These are phyloP conservation scores for Drosophila ohnishii DNA, from an alignment of 1,140 invertebrate species.

Conservation along the genomic window DNA sequence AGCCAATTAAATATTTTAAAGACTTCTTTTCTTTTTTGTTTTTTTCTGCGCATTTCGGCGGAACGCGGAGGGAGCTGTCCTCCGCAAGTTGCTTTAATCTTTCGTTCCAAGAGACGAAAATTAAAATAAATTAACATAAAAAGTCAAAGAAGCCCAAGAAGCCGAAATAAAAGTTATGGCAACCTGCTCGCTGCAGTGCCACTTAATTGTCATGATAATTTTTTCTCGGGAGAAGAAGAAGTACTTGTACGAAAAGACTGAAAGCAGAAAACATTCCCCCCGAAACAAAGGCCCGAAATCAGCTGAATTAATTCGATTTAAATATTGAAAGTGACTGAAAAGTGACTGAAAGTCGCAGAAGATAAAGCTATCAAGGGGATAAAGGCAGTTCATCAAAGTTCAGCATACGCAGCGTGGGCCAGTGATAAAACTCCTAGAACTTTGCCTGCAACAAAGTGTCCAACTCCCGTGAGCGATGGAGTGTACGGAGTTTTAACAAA, in stretches of 20 bases:
- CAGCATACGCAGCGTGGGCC: constrained; percentile 51
- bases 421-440: constrained; percentile 32
- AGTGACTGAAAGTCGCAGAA: constrained; percentile 37
- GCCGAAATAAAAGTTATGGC: constrained; percentile 50
- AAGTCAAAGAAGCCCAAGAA: constrained; percentile 57
- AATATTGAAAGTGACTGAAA: constrained; percentile 50
- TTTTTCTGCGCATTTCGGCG: constrained; percentile 38
- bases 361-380: background rate
- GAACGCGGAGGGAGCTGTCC: constrained; percentile 28
- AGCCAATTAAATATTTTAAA: constrained; percentile 75
- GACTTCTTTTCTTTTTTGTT: constrained; percentile 27
- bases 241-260: constrained; percentile 5
- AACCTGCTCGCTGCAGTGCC: constrained; percentile 48
- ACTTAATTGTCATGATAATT: constrained; percentile 78
- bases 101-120: constrained; percentile 48
- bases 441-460: constrained; percentile 21
- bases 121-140: constrained; percentile 79
- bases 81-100: constrained; percentile 61
- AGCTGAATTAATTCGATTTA: constrained; percentile 27
- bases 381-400: constrained; percentile 50
- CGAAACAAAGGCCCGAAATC: constrained; percentile 17
- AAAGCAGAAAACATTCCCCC: constrained; percentile 49
- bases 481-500: constrained; percentile 35
- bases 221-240: constrained; percentile 7
- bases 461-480: constrained; percentile 23